These are phyloP conservation scores for Neopelma chrysocephalum DNA, from an alignment of 2,797 vertebrate genomes.

Conservation along the genomic window DNA sequence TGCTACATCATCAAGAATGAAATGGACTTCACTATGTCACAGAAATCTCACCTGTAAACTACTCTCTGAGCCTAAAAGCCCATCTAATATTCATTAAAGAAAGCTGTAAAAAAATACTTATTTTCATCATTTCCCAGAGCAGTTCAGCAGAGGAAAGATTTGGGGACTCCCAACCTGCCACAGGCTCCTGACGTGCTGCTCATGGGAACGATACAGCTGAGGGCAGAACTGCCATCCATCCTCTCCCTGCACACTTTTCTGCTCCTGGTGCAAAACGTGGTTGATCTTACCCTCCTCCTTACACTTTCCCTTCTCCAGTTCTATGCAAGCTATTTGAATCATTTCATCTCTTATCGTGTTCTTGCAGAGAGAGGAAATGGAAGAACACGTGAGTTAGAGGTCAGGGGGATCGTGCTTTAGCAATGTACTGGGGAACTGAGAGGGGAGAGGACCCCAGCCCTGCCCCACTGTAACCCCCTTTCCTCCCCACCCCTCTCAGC, in stretches of 20 bases:
- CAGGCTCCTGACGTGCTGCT: neutral
- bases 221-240: neutral
- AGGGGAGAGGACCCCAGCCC: neutral
- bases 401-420: neutral
- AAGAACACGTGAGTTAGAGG: accelerated
- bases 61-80: neutral
- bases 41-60: neutral
- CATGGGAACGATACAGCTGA: accelerated
- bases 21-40: neutral
- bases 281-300: neutral
- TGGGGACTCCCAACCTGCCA: neutral
- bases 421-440: accelerated
- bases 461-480: neutral
- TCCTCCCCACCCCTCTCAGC: neutral
- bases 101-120: neutral
- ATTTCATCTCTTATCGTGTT: neutral
- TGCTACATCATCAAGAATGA: neutral
- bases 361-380: neutral
- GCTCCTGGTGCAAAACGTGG: neutral
- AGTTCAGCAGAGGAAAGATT: neutral
- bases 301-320: neutral
- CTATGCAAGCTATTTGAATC: neutral
- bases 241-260: neutral
- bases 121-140: neutral
- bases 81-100: neutral